Evolutionary conservation across 2,888 invertebrate genomes (phyloP), one percentile per base, ranked within the genome.

Genomic region (Drosophila atripex): DNA sequence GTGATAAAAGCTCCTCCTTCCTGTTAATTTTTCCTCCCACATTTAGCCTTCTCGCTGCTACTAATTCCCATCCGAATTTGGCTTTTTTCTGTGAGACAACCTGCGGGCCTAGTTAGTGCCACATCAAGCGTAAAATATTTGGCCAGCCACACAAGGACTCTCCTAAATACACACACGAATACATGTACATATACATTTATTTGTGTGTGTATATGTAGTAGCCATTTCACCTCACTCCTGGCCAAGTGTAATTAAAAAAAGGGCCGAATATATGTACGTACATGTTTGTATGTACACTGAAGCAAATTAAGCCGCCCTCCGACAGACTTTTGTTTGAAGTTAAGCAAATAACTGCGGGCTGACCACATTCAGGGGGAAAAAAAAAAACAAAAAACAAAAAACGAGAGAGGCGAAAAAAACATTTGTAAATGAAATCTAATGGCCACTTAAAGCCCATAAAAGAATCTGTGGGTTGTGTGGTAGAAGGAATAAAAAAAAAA

Each of bases 91-190:
- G 21, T 55, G 54, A 47, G 43, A 32, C 32, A 55, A 51, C 55
- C 51, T 65, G 72, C 39, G 68, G 32, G 52, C 18, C 60, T 74
- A 61, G 64, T 65, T 76, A 55, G 45, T 64, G 51, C 69, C 76
- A 72, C 51, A 50, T 78, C 59, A 63, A 80, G 80, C 75, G 66
- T 58, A 60, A 74, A 70, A 80, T 80, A 74, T 77, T 77, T 70
- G 61, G 63, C 54, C 74, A 77, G 45, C 49, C 57, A 45, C 58
- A 68, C 69, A 50, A 73, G 39, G n/a, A 39, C 66, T 46, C 30
- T 41, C 59, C 45, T 14, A 35, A 28, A 45, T 14, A 28, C 25
- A 47, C 51, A n/a, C 52, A 47, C 53, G 35, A n/a, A 11, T n/a
- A 21, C 11, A 32, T 28, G 28, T 2, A 14, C 12, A 28, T 11